Evolutionary conservation across 2,113 vertebrate genomes (phyloP).

Genomic region (Rhinopomastus cyanomelas): DNA sequence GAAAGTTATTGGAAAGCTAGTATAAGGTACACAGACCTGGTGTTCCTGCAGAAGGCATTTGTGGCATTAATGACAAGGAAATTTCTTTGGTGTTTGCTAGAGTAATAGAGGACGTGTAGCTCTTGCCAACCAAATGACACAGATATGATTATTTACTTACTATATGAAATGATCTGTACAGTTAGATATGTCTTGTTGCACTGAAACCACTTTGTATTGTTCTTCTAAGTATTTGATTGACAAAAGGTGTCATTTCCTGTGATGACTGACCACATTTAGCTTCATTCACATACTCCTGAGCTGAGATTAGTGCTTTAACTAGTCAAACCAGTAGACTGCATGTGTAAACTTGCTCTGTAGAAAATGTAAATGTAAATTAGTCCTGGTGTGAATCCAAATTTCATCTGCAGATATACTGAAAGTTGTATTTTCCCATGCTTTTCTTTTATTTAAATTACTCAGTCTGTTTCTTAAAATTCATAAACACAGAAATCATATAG

Average conservation of each 20-base stretch:
- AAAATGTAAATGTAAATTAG: not conserved
- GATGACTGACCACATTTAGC: not conserved
- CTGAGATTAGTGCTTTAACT: not conserved
- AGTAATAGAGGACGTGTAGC: not conserved
- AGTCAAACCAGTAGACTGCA: not conserved
- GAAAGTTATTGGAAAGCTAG: not conserved
- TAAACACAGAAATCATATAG: not conserved
- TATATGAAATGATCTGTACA: fast-evolving
- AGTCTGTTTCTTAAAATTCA: not conserved
- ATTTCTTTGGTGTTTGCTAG: not conserved
- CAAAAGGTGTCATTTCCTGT: not conserved
- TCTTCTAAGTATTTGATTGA: not conserved
- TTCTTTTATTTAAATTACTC: not conserved
- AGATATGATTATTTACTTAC: not conserved
- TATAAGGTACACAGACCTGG: not conserved
- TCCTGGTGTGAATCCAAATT: not conserved
- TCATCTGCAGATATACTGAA: not conserved
- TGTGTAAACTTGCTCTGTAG: not conserved
- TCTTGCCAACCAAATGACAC: not conserved
- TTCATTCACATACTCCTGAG: not conserved
- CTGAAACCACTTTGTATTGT: not conserved
- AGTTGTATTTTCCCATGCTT: not conserved
- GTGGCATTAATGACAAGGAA: not conserved
- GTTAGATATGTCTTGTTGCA: not conserved
- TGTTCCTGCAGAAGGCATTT: not conserved